Evolutionary conservation across 1,140 invertebrate species (phyloP), one percentile per base, ranked within the genome.

Genomic region (Hypsibius dujardini): DNA sequence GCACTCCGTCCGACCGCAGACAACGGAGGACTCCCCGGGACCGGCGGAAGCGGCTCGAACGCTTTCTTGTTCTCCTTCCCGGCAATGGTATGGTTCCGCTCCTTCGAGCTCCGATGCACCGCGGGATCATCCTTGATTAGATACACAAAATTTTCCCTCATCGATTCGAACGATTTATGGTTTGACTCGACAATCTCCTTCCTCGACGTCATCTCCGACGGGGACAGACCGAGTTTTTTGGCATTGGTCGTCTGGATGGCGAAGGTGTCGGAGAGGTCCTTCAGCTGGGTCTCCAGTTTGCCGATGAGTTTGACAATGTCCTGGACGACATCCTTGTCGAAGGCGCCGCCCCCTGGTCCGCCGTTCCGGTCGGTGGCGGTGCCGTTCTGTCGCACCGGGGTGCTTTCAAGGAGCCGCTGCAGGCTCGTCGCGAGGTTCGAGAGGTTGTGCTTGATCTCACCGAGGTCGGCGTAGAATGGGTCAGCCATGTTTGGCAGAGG

Each of bases 241-340:
- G 62, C 62, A 42, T 67, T 67, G 12, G 12, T 7, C 3, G 12
- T 15, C 62, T 67, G 62, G 12, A 67, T 67, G 45, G 62, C 62
- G 12, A 67, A 42, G 12, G 62, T 67, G 7, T 67, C 62, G 62
- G 12, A 7, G 3, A 67, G 62, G 0, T 67, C 62, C 42, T 67
- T 67, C 62, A 67, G 42, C 12, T 67, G 12, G 42, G 12, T 12
- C 42, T 67, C 62, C 62, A 67, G 62, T 67, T 67, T 42, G 7
- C 62, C 42, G 62, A 67, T 67, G 3, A 67, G 12, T 42, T 67
- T 67, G 62, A 67, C 42, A 42, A 67, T 67, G 7, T 67, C 62
- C 42, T 67, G 62, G 12, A 42, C 62, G 12, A 45, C 12, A 45
- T 3, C 62, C 42, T 67, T 67, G 42, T 67, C 62, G 28, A 28